Conservation (phyloP, 2,888 invertebrate genomes). For the Melanophora roralis region DNA sequence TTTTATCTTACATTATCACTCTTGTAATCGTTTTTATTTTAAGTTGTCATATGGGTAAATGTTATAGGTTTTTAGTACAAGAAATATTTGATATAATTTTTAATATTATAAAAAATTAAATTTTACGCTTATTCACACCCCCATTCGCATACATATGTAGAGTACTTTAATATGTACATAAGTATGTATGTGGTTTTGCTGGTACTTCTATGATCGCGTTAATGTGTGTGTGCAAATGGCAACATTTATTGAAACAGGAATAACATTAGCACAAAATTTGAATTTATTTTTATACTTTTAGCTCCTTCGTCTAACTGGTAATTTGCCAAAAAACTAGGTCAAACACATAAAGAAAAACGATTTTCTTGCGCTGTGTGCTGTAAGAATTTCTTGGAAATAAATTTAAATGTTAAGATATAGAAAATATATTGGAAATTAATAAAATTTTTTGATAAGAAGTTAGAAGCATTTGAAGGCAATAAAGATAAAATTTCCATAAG, state of each 20-base stretch:
- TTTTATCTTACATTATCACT: background rate
- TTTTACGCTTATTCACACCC: background rate
- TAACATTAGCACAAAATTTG: conserved; percentile 60
- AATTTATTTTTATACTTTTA: conserved; percentile 56
- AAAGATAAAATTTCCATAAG: no score
- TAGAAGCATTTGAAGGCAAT: no score
- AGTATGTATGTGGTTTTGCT: conserved; percentile 23
- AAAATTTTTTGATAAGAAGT: no score
- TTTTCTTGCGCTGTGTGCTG: background rate
- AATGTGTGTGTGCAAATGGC: conserved; percentile 35
- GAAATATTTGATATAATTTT: conserved; percentile 32
- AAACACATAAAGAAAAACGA: conserved; percentile 34
- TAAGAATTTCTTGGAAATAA: background rate
- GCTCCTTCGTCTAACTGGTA: conserved; percentile 10
- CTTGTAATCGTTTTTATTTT: background rate
- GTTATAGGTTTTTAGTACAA: background rate
- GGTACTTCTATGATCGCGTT: background rate
- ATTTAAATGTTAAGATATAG: background rate
- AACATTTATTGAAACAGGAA: conserved; percentile 57
- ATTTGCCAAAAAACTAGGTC: conserved; percentile 42
- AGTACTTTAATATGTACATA: background rate
- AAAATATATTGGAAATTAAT: no score
- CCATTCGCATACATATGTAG: background rate
- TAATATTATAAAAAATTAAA: background rate
- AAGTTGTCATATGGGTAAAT: background rate